Conservation (phyloP, 1,140 invertebrate species). For the Drosophila biarmipes region DNA sequence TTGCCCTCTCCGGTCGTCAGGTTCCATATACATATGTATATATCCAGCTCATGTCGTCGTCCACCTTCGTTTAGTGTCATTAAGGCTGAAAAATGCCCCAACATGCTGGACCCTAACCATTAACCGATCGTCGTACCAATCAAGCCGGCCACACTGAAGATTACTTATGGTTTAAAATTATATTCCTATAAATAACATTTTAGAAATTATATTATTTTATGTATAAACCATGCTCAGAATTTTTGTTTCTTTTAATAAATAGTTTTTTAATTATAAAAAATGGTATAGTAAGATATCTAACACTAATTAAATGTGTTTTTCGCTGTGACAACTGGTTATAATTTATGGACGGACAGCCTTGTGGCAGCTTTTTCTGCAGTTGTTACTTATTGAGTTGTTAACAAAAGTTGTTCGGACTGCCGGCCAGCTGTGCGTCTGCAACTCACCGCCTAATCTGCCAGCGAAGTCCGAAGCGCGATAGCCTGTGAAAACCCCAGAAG, state of each 20-base stretch:
- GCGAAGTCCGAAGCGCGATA: conserved; percentile 49
- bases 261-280: too few relatives aligned
- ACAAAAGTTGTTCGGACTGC: conserved; percentile 45
- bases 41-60: conserved; percentile 50
- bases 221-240: too few relatives aligned
- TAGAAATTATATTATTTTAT: too few relatives aligned
- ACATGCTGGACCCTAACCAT: conserved; percentile 42
- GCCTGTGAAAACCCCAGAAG: conserved; percentile 68
- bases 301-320: background rate
- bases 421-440: conserved; percentile 12
- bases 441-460: conserved; percentile 20
- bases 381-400: conserved; percentile 64
- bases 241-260: too few relatives aligned
- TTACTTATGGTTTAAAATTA: background rate
- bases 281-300: background rate
- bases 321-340: conserved; percentile 33
- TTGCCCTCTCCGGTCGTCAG: conserved; percentile 13
- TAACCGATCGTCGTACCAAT: background rate
- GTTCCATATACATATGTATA: conserved; percentile 12
- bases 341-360: conserved; percentile 41
- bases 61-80: conserved; percentile 71
- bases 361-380: conserved; percentile 45
- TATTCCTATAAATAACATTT: too few relatives aligned
- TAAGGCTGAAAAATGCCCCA: conserved; percentile 70
- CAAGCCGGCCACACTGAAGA: conserved; percentile 7